A percentile compares a stretch with the other conserved stretches of the same genome.
Evolutionary conservation across 2,113 vertebrate genomes (phyloP).

Genomic region (Microtus ochrogaster): DNA sequence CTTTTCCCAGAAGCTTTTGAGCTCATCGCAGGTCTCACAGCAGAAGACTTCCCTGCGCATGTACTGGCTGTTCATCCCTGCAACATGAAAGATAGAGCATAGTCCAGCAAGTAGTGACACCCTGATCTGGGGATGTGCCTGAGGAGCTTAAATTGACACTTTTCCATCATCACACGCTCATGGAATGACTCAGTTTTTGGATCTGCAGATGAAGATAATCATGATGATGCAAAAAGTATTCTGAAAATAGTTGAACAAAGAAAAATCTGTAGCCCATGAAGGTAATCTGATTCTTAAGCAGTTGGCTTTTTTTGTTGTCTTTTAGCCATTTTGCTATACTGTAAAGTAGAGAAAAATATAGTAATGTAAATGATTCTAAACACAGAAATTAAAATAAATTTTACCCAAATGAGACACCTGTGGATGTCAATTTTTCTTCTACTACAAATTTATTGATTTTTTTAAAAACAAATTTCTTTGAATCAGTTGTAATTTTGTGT

Average conservation of each 20-base stretch:
- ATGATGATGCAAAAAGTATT: not conserved
- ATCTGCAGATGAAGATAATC: not conserved
- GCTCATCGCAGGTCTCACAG: slow-evolving; percentile 86
- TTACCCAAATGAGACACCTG: not conserved
- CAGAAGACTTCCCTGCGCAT: slow-evolving; percentile 87
- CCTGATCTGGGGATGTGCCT: not conserved
- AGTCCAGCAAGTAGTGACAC: not conserved
- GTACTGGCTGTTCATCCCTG: slow-evolving; percentile 89
- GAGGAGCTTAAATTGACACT: not conserved
- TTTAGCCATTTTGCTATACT: slow-evolving; percentile 5
- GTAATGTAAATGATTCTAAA: not conserved
- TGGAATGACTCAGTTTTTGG: not conserved
- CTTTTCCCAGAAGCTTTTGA: slow-evolving; percentile 91
- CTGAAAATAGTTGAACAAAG: not conserved
- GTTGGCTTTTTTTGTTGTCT: not conserved
- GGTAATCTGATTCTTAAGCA: not conserved
- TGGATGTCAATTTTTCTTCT: slow-evolving; percentile 4
- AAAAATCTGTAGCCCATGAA: not conserved
- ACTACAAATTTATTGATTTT: not conserved
- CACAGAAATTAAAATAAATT: slow-evolving; percentile 13
- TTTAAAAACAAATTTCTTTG: not conserved
- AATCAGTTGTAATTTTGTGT: not conserved
- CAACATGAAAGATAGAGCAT: slow-evolving; percentile 43
- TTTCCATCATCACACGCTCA: not conserved
- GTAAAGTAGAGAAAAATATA: not conserved